Evolutionary conservation across 2,888 invertebrate genomes (phyloP), one percentile per base, ranked within the genome.

Genomic region (Encarsia formosa): DNA sequence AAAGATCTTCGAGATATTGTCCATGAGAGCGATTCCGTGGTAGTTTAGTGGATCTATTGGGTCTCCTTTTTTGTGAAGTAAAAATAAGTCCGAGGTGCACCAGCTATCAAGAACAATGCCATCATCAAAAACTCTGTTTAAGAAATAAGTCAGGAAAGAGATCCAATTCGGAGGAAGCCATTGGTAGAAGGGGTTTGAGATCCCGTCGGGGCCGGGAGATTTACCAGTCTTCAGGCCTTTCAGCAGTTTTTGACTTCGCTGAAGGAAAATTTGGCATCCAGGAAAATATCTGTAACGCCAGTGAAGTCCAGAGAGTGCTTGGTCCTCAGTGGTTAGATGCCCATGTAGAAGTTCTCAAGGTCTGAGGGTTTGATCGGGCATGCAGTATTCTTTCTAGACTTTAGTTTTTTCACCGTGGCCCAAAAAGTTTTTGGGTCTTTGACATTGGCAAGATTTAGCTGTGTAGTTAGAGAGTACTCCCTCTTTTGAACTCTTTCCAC

Each of bases 11-110:
- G 62, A 56, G 37, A 63, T 57, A 0, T 59, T 49, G 43, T 67
- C 66, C 9, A 61, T 53, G 2, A 67, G 41, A 0, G 65, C 56
- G 8, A 66, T 66, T 9, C 63, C 64, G 31, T 61, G 39, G 38
- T 65, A 66, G 35, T 62, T 66, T 0, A 52, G 46, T 1, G 63
- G 64, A 34, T 65, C 58, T 1, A 15, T 8, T 18, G 22, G 19
- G 31, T 62, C 59, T 3, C 64, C 64, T 49, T 63, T 63, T 49
- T 65, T 66, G 31, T 63, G 52, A 5, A 68, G 34, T 8, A 65
- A 43, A 6, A 61, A 45, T 4, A 65, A 40, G 1, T 58, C 60
- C 1, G 63, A 59, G 26, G 59, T 40, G 8, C 54, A 44, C 57
- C 59, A 62, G 23, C 31, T 39, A 1, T 24, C 23, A 13, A 58